Base-by-base conservation (phyloP, 2,113 vertebrate species). In the Myocastor coypus region DNA sequence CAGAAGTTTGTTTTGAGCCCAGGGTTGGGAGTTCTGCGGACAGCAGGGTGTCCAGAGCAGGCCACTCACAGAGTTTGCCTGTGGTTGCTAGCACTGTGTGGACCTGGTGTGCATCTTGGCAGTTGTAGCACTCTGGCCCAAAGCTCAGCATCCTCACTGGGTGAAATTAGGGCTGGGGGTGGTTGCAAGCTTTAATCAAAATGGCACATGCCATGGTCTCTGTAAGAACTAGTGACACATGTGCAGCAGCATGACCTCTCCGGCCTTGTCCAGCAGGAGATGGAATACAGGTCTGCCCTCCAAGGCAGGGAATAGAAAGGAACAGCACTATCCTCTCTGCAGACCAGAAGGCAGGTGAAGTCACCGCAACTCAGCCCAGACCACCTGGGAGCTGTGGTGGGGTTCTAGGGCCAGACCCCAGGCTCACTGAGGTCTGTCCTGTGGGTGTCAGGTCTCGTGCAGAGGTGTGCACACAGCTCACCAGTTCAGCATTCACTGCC, bases 181-280 rank as follows among this genome's bases (percentile, higher is more conserved):
- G 52, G 71, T n/a, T 40, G 95, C 78, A 22, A 40, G 75, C 92
- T 61, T 3, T 4, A 83, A 82, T 34, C 26, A 91, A 95, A 81
- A 96, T 84, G 96, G 78, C 90, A 95, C 90, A 95, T 92, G 97
- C 82, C 4, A 5, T 87, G 12, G 90, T 82, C 2, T 92, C 97
- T 96, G 95, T 97, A 92, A 75, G 63, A 34, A 26, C 96, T 64
- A 61, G 97, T 89, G 96, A 97, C 97, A 96, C 90, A 32, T 92
- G 83, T 61, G 93, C 94, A 97, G 90, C 97, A 96, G 94, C 95
- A 84, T 69, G 88, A 91, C 81, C 94, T 92, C 87, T 97, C 97
- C 96, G 96, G 95, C 92, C 97, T 96, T 97, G 96, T 89, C 59
- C 97, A 96, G 66, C 95, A 85, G 88, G 91, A 98, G 96, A 30